These are phyloP conservation scores for Macropodus opercularis DNA, from an alignment of 2,797 vertebrate genomes.

Conservation along the genomic window DNA sequence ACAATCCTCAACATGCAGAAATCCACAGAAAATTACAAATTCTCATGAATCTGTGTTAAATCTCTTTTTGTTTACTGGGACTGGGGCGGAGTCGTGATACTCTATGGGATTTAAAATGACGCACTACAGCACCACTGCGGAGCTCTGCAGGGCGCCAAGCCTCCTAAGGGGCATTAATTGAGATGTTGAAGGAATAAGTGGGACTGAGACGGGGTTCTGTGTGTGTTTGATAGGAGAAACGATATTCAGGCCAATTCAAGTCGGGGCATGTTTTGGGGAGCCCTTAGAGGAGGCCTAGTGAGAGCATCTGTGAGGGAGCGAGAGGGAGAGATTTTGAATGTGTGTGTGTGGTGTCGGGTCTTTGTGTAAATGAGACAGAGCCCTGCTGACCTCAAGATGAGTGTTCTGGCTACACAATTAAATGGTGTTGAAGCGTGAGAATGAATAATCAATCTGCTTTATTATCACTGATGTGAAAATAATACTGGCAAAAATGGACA, in stretches of 20 bases:
- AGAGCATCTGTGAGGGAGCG: constrained; percentile 44
- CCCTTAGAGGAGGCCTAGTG: constrained; percentile 57
- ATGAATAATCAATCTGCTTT: constrained; percentile 77
- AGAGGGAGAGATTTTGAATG: constrained; percentile 24
- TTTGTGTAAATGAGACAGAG: constrained; percentile 71
- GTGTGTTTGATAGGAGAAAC: constrained; percentile 68
- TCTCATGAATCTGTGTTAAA: constrained; percentile 30
- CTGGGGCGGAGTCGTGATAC: constrained; percentile 8
- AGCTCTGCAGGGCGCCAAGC: constrained; percentile 53
- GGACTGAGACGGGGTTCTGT: constrained; percentile 57
- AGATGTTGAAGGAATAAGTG: constrained; percentile 73
- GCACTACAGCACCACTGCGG: constrained; percentile 22
- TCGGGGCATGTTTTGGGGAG: constrained; percentile 84
- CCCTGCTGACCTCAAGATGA: constrained; percentile 70
- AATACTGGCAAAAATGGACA: constrained; percentile 49
- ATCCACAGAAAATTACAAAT: too few relatives aligned
- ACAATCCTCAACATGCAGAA: too few relatives aligned
- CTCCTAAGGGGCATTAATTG: constrained; percentile 88
- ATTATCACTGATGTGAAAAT: constrained; percentile 76
- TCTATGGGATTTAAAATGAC: constrained; percentile 41
- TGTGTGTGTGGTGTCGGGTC: constrained; percentile 12
- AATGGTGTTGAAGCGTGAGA: constrained; percentile 77
- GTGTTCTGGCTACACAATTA: constrained; percentile 76
- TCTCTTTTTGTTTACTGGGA: background rate
- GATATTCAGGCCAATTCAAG: constrained; percentile 77